phyloP scores from a whole-genome alignment of 2,888 invertebrate species.

The Zaprionus bogoriensis region DNA sequence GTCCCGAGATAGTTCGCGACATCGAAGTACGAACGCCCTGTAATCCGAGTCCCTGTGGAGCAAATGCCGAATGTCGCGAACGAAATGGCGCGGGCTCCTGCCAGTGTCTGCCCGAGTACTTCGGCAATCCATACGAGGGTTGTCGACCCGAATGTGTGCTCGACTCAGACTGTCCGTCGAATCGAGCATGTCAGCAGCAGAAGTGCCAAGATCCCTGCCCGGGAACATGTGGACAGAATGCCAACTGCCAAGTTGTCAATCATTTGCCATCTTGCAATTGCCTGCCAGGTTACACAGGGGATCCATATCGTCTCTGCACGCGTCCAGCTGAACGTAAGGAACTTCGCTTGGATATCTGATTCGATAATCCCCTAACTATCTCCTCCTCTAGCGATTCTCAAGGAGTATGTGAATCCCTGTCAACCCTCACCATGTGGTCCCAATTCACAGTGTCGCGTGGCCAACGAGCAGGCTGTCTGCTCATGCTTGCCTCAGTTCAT shows the following conservation, averaged over 20 bases:
- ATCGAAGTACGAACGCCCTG: conserved; percentile 85
- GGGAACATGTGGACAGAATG: conserved; percentile 89
- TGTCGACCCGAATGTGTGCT: conserved; percentile 90
- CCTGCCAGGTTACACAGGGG: conserved; percentile 88
- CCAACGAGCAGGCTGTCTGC: conserved; percentile 89
- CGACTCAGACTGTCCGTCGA: conserved; percentile 89
- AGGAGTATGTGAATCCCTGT: conserved; percentile 85
- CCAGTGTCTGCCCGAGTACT: conserved; percentile 88
- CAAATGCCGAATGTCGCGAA: conserved; percentile 89
- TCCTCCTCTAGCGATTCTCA: conserved; percentile 71
- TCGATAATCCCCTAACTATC: conserved; percentile 1
- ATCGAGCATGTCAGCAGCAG: conserved; percentile 88
- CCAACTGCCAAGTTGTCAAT: conserved; percentile 89
- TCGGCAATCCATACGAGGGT: conserved; percentile 90
- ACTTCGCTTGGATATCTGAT: background rate
- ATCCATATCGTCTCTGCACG: conserved; percentile 87
- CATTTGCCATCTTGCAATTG: conserved; percentile 89
- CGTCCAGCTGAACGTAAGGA: conserved; percentile 85
- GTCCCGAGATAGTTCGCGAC: conserved; percentile 78
- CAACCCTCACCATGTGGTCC: conserved; percentile 89
- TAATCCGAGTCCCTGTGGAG: conserved; percentile 86
- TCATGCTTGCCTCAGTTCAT: conserved; percentile 88
- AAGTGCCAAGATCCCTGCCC: conserved; percentile 92
- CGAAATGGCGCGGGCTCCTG: conserved; percentile 87
- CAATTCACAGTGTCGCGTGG: conserved; percentile 89